Conservation (phyloP, 37 sponge, comb jelly and placozoan genomes). For the Haliclona indistincta region DNA sequence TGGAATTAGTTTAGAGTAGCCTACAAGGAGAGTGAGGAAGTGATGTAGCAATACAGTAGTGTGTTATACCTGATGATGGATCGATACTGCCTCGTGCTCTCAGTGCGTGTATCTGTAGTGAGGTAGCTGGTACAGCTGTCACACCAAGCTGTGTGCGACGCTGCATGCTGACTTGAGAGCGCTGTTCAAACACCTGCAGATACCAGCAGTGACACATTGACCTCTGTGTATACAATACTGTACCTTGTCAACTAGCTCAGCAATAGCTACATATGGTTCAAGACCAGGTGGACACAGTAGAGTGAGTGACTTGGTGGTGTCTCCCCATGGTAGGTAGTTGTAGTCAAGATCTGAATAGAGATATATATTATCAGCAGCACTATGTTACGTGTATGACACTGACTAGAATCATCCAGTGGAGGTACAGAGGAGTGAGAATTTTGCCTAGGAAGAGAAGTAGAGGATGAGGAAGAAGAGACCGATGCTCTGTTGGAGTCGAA, state of each 20-base stretch:
- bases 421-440: slow-evolving; percentile 8
- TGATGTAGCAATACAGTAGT: background rate
- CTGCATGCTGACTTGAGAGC: slow-evolving; percentile 40
- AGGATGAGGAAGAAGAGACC: background rate
- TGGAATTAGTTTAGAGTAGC: slow-evolving; percentile 32
- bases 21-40: background rate
- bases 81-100: slow-evolving; percentile 45
- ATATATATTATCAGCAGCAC: background rate
- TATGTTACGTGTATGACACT: background rate
- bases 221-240: background rate
- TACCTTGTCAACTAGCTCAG: slow-evolving; percentile 50
- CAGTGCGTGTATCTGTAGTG: slow-evolving; percentile 60
- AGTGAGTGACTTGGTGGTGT: slow-evolving; percentile 7
- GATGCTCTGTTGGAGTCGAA: background rate
- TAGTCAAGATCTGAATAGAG: slow-evolving; percentile 44
- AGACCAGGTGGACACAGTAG: slow-evolving; percentile 30
- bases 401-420: slow-evolving; percentile 38
- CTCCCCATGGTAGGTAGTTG: slow-evolving; percentile 48
- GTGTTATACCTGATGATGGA: slow-evolving; percentile 24
- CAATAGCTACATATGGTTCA: slow-evolving; percentile 47
- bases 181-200: slow-evolving; percentile 27
- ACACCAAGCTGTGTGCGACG: slow-evolving; percentile 29
- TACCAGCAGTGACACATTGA: too few species aligned
- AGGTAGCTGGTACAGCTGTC: slow-evolving; percentile 45
- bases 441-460: background rate